phyloP scores from a whole-genome alignment of 2,888 invertebrate species.

The Thera britannica region DNA sequence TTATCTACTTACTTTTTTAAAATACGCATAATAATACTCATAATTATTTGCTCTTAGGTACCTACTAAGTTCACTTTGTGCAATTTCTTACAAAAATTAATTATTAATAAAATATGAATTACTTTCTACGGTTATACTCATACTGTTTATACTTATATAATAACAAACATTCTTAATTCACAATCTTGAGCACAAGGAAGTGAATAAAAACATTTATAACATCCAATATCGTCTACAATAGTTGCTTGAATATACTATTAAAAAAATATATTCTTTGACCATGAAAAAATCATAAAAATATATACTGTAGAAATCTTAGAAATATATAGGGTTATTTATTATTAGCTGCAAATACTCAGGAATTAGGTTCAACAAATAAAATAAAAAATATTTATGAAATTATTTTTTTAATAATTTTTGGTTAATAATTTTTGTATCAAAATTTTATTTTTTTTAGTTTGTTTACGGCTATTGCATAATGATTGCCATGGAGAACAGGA shows the following conservation, averaged over 20 bases:
- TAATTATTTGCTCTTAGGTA: neutral
- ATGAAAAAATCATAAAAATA: too few relatives aligned
- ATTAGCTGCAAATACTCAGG: too few relatives aligned
- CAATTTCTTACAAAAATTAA: slow-evolving; percentile 53
- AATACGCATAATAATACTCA: neutral
- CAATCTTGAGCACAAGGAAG: slow-evolving; percentile 57
- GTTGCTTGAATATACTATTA: neutral
- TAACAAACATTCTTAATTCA: slow-evolving; percentile 66
- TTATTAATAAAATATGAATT: neutral
- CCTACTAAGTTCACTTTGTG: slow-evolving; percentile 64
- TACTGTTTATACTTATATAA: neutral
- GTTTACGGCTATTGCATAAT: too few relatives aligned
- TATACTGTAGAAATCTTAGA: too few relatives aligned
- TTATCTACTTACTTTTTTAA: neutral
- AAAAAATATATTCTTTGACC: too few relatives aligned
- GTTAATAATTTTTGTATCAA: too few relatives aligned
- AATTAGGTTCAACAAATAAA: too few relatives aligned
- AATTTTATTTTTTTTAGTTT: too few relatives aligned
- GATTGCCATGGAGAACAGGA: too few relatives aligned
- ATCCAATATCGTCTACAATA: slow-evolving; percentile 13
- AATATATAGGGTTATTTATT: too few relatives aligned
- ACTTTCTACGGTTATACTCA: neutral
- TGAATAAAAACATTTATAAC: slow-evolving; percentile 42
- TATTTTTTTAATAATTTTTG: too few relatives aligned
- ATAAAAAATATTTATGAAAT: too few relatives aligned